These are phyloP conservation scores for Oryzias javanicus DNA, from an alignment of 2,113 vertebrate genomes.

Conservation along the genomic window DNA sequence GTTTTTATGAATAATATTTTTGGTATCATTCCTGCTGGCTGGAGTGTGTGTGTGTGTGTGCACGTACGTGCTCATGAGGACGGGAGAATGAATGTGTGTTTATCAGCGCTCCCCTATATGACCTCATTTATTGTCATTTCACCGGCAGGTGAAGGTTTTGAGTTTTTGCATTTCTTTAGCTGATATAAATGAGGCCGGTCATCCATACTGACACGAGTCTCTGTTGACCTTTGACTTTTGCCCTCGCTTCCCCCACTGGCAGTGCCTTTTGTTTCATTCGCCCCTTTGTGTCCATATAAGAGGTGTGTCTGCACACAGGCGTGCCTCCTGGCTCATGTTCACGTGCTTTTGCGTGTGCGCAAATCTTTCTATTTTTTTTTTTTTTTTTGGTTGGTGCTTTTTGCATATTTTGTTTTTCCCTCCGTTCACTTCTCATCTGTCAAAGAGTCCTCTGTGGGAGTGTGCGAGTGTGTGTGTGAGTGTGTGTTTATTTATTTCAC, in stretches of 20 bases:
- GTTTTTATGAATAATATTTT: conserved; percentile 45
- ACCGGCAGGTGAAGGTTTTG: conserved; percentile 5
- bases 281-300: conserved; percentile 29
- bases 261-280: conserved; percentile 76
- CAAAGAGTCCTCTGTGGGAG: conserved; percentile 7
- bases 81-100: conserved; percentile 29
- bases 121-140: conserved; percentile 34
- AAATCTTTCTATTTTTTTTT: conserved; percentile 14
- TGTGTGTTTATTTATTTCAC: conserved; percentile 74
- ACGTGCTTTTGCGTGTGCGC: conserved; percentile 37
- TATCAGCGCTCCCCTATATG: conserved; percentile 13
- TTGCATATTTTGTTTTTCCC: conserved; percentile 2
- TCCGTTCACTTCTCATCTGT: neutral
- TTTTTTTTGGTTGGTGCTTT: conserved; percentile 27
- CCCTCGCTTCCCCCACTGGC: conserved; percentile 55
- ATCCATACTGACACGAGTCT: conserved; percentile 51
- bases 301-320: conserved; percentile 47
- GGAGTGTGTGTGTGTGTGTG: conserved; percentile 19
- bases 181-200: conserved; percentile 24
- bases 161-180: neutral
- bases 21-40: conserved; percentile 30
- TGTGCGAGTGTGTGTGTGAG: conserved; percentile 17
- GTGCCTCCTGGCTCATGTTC: conserved; percentile 45
- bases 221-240: neutral
- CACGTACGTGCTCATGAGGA: conserved; percentile 10